Evolutionary conservation across 2,797 vertebrate genomes (phyloP).

Genomic region (Myoxocephalus aenaeus): DNA sequence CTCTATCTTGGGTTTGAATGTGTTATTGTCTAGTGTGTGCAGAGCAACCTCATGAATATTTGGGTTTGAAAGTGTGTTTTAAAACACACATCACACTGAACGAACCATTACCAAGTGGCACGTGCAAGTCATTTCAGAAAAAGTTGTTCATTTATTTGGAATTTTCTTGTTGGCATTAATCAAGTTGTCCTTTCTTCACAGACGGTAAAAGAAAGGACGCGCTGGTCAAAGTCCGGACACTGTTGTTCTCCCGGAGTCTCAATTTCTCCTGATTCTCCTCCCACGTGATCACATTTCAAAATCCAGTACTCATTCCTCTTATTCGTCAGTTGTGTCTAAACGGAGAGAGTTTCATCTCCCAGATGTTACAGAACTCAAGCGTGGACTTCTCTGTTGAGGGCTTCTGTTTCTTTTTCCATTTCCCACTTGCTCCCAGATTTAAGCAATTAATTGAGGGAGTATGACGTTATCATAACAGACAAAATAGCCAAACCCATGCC

Average conservation of each 20-base stretch:
- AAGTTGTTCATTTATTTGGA: neutral
- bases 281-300: no score
- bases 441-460: neutral
- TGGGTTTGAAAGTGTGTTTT: neutral
- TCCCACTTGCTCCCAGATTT: neutral
- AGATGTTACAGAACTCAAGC: no score
- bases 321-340: no score
- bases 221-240: no score
- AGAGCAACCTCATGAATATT: neutral
- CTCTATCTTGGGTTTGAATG: neutral
- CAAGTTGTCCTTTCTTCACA: no score
- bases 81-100: neutral
- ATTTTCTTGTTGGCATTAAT: no score
- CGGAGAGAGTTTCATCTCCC: no score
- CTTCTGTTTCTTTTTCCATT: neutral
- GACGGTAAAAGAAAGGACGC: no score
- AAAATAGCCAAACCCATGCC: neutral
- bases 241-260: no score
- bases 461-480: neutral
- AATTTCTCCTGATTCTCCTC: no score
- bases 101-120: neutral
- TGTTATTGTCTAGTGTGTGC: conserved; percentile 21
- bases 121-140: neutral
- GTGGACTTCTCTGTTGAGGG: neutral
- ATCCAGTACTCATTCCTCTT: no score